Evolutionary conservation across 1,140 invertebrate species (phyloP).

Genomic region (honey bee (Apis mellifera)): DNA sequence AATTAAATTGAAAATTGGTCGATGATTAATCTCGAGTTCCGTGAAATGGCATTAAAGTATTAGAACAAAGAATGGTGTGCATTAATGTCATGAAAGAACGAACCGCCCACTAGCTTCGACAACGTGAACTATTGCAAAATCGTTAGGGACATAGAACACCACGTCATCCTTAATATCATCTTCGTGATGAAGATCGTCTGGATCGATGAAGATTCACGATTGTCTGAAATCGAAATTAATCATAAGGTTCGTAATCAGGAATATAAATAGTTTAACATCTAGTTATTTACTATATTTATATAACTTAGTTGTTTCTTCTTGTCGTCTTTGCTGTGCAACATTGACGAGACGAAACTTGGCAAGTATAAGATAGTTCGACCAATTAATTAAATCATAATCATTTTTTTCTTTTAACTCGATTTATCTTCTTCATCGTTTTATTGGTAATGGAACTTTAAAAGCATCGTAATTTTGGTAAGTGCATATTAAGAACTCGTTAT

Average conservation of each 20-base stretch:
- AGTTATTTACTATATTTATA: neutral
- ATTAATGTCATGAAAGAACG: slow-evolving; percentile 49
- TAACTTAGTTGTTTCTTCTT: neutral
- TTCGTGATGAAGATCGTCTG: slow-evolving; percentile 23
- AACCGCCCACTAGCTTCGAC: slow-evolving; percentile 27
- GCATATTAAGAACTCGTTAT: neutral
- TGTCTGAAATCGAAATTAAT: slow-evolving; percentile 12
- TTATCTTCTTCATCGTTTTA: neutral
- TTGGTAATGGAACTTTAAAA: neutral
- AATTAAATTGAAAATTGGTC: neutral
- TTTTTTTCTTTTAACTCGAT: neutral
- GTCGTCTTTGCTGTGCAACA: too few species aligned
- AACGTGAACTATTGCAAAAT: slow-evolving; percentile 48
- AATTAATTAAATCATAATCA: neutral
- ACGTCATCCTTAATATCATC: slow-evolving; percentile 33
- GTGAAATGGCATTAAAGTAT: slow-evolving; percentile 17
- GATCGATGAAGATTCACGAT: slow-evolving; percentile 9
- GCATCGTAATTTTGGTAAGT: neutral
- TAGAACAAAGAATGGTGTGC: slow-evolving; percentile 17
- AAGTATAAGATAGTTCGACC: neutral
- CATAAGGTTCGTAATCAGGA: neutral
- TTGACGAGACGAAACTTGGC: neutral
- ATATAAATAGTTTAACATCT: neutral
- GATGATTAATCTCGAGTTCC: slow-evolving; percentile 7
- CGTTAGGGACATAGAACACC: slow-evolving; percentile 14